Evolutionary conservation across 2,888 invertebrate genomes (phyloP).

Genomic region (Amphipoea oculea): DNA sequence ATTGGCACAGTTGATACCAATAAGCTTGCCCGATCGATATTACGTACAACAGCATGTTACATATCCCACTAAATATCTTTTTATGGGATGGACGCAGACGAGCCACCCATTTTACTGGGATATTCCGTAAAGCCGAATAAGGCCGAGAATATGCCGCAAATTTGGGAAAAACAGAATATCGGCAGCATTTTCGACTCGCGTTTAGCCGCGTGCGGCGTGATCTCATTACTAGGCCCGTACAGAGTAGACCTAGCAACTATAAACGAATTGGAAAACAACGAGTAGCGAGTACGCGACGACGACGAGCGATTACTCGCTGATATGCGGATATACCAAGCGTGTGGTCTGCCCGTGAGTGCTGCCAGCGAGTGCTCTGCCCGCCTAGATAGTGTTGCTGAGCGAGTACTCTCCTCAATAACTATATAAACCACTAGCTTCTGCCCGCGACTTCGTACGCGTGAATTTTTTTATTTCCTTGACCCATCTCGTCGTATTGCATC

Average conservation of each 20-base stretch:
- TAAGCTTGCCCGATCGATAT: slow-evolving; percentile 17
- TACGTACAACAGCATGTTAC: slow-evolving; percentile 26
- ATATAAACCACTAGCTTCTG: too few species aligned
- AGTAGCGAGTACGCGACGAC: not conserved
- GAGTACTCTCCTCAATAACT: not conserved
- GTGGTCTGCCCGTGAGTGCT: not conserved
- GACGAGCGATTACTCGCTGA: not conserved
- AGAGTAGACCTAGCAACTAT: not conserved
- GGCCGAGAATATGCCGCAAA: not conserved
- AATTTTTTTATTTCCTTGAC: too few species aligned
- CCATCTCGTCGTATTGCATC: too few species aligned
- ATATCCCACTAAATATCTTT: slow-evolving; percentile 34
- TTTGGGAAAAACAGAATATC: not conserved
- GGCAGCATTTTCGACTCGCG: not conserved
- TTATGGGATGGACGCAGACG: slow-evolving; percentile 31
- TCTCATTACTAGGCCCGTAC: not conserved
- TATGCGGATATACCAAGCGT: not conserved
- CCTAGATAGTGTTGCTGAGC: not conserved
- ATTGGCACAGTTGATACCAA: not conserved
- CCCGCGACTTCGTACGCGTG: too few species aligned
- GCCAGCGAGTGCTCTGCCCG: not conserved
- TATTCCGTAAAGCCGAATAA: slow-evolving; percentile 19
- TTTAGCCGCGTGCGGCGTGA: not conserved
- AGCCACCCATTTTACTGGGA: not conserved
- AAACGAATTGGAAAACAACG: too few species aligned